Conservation (phyloP, 1,140 invertebrate species). For the Sitodiplosis mosellana region DNA sequence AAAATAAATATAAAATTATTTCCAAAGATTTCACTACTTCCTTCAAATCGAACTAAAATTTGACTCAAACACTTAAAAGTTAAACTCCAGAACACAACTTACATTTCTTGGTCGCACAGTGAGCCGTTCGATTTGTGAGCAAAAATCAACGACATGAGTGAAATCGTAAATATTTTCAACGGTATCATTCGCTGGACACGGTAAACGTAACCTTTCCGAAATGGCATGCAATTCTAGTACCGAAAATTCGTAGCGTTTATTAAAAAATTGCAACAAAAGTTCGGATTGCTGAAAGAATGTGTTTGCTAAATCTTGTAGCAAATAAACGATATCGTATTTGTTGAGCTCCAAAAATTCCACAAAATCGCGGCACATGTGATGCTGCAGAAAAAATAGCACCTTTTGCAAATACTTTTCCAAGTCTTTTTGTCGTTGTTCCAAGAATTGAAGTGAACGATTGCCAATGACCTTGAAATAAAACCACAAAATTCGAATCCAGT, state of each 20-base stretch:
- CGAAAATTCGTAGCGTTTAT: conserved; percentile 13
- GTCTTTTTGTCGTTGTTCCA: conserved; percentile 60
- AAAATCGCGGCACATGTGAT: conserved; percentile 47
- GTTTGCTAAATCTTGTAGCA: conserved; percentile 57
- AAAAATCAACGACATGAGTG: conserved; percentile 77
- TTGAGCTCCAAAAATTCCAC: conserved; percentile 64
- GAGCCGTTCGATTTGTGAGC: conserved; percentile 48
- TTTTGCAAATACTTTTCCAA: conserved; percentile 67
- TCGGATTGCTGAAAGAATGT: conserved; percentile 52
- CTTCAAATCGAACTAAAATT: background rate
- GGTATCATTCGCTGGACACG: conserved; percentile 51
- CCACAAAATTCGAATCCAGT: too few species aligned
- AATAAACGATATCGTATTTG: conserved; percentile 62
- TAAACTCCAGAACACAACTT: background rate
- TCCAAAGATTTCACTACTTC: background rate
- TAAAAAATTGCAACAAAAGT: conserved; percentile 34
- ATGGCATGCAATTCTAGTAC: conserved; percentile 51
- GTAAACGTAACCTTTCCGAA: conserved; percentile 66
- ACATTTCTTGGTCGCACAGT: conserved; percentile 29
- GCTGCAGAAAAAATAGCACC: conserved; percentile 40
- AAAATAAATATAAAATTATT: background rate
- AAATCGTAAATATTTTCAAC: conserved; percentile 50
- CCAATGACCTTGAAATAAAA: conserved; percentile 36
- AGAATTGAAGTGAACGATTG: conserved; percentile 59
- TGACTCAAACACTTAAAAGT: background rate